Conservation (phyloP, 2,888 invertebrate species). For the Pemphredon lugubris region DNA sequence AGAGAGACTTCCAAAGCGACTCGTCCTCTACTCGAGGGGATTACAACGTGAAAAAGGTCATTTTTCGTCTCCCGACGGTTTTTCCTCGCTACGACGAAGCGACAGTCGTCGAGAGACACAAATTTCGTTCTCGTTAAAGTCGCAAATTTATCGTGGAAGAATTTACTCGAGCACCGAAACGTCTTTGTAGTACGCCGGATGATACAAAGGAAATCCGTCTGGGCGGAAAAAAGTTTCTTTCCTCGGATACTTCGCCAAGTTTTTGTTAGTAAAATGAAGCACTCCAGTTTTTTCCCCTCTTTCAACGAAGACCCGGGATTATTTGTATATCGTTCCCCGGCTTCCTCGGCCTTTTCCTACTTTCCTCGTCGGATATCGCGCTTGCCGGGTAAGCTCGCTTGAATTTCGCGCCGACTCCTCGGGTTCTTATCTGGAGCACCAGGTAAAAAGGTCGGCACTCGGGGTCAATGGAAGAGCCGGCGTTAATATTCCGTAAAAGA, state of each 20-base stretch:
- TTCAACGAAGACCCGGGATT: slow-evolving; percentile 32
- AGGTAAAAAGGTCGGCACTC: slow-evolving; percentile 47
- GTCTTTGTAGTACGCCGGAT: slow-evolving; percentile 38
- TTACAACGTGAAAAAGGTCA: too few relatives aligned
- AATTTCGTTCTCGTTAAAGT: slow-evolving; percentile 49
- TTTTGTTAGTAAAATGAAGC: slow-evolving; percentile 66
- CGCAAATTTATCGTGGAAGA: slow-evolving; percentile 46
- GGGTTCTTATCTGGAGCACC: slow-evolving; percentile 50
- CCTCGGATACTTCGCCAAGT: slow-evolving; percentile 56
- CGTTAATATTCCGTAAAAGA: slow-evolving; percentile 57
- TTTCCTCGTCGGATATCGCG: neutral
- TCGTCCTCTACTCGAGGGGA: too few relatives aligned
- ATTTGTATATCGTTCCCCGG: slow-evolving; percentile 43
- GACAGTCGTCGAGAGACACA: slow-evolving; percentile 25
- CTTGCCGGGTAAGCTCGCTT: neutral
- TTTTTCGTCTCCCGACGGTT: too few relatives aligned
- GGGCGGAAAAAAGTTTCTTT: slow-evolving; percentile 62
- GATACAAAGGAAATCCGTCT: slow-evolving; percentile 57
- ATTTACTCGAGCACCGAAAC: slow-evolving; percentile 35
- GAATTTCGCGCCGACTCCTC: slow-evolving; percentile 33
- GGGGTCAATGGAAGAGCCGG: slow-evolving; percentile 30
- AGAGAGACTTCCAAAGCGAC: too few relatives aligned
- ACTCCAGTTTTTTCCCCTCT: slow-evolving; percentile 45
- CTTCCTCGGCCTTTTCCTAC: slow-evolving; percentile 1
- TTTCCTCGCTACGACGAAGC: neutral